These are phyloP conservation scores for Malthinus seriepunctatus DNA, from an alignment of 2,888 invertebrate species.

Conservation along the genomic window DNA sequence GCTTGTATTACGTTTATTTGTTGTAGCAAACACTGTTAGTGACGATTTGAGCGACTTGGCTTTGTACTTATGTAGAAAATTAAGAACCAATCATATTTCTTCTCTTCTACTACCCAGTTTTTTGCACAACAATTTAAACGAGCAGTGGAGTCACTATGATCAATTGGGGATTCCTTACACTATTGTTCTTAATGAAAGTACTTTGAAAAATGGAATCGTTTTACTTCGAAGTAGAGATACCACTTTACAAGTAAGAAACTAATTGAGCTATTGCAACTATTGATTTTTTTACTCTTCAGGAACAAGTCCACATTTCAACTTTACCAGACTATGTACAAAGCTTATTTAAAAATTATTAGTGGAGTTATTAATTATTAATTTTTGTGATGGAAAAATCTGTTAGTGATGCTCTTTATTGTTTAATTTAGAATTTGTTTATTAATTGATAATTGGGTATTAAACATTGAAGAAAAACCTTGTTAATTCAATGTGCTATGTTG, in stretches of 20 bases:
- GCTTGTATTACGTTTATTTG: not conserved
- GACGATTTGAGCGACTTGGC: slow-evolving; percentile 61
- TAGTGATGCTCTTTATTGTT: too few relatives aligned
- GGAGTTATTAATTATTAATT: not conserved
- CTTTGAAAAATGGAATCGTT: slow-evolving; percentile 72
- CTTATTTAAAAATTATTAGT: slow-evolving; percentile 55
- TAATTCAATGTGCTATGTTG: too few relatives aligned
- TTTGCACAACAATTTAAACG: slow-evolving; percentile 49
- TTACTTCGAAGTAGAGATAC: slow-evolving; percentile 67
- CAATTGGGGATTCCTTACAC: slow-evolving; percentile 74
- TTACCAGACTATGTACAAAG: slow-evolving; percentile 63
- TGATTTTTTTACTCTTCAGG: slow-evolving; percentile 56
- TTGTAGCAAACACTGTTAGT: slow-evolving; percentile 26
- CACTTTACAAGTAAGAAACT: slow-evolving; percentile 62
- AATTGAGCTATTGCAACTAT: slow-evolving; percentile 11
- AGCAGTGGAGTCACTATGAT: slow-evolving; percentile 59
- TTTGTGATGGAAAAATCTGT: too few relatives aligned
- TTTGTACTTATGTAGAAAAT: slow-evolving; percentile 59
- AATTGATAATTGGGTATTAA: too few relatives aligned
- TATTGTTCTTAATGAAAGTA: slow-evolving; percentile 68
- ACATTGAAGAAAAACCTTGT: too few relatives aligned
- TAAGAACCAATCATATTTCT: slow-evolving; percentile 55
- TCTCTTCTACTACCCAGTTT: slow-evolving; percentile 49
- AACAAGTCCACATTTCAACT: slow-evolving; percentile 70
- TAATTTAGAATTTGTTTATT: too few relatives aligned